These are phyloP conservation scores for Dasysyrphus tricinctus DNA, from an alignment of 2,888 invertebrate species.

Conservation along the genomic window DNA sequence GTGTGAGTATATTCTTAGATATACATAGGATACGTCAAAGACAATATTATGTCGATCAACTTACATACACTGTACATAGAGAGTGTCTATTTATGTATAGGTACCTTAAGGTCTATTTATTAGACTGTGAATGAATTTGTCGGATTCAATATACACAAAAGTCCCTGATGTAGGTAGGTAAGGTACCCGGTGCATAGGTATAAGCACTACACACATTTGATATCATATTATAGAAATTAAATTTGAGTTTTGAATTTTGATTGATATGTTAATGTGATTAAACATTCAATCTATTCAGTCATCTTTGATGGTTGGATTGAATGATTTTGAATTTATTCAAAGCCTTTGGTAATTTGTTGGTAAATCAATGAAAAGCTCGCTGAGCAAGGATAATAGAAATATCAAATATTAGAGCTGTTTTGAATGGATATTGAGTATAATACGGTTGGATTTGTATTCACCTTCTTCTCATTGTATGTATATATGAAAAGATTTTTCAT, in stretches of 20 bases:
- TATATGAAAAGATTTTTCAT: neutral
- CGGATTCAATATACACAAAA: neutral
- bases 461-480: neutral
- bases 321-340: neutral
- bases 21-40: conserved; percentile 10
- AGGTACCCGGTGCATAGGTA: no score
- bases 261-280: conserved; percentile 49
- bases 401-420: neutral
- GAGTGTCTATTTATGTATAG: neutral
- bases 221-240: conserved; percentile 46
- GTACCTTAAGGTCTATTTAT: conserved; percentile 9
- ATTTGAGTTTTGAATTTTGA: conserved; percentile 48
- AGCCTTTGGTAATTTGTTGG: neutral
- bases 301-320: neutral
- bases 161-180: neutral
- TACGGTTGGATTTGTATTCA: neutral
- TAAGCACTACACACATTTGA: neutral
- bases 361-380: conserved; percentile 11
- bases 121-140: conserved; percentile 18
- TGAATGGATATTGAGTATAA: neutral
- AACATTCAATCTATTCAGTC: neutral
- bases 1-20: no score
- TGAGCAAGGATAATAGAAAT: conserved; percentile 1
- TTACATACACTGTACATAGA: neutral
- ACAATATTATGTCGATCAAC: conserved; percentile 14